These are phyloP conservation scores for Oryzias curvinotus DNA, from an alignment of 2,113 vertebrate genomes.

Conservation along the genomic window DNA sequence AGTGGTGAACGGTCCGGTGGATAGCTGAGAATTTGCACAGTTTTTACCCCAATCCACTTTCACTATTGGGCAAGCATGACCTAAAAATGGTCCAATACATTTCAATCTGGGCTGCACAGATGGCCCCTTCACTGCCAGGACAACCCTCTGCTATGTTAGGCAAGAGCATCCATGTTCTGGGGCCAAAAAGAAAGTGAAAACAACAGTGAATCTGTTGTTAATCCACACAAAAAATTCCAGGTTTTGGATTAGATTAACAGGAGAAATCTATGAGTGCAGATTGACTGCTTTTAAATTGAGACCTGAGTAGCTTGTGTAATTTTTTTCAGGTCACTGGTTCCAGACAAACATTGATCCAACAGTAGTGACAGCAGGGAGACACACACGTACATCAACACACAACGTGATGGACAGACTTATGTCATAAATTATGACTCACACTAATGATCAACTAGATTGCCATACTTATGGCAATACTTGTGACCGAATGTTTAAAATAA, in stretches of 20 bases:
- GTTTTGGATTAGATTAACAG: constrained; percentile 38
- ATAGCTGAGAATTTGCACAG: constrained; percentile 56
- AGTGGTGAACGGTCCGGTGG: constrained; percentile 42
- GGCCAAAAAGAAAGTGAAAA: constrained; percentile 8
- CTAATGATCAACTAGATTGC: constrained; percentile 30
- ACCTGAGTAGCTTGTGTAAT: constrained; percentile 56
- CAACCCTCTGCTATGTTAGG: constrained; percentile 39
- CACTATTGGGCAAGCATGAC: constrained; percentile 54
- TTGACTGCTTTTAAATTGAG: constrained; percentile 71
- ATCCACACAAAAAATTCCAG: constrained; percentile 18
- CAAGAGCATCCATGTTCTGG: constrained; percentile 40
- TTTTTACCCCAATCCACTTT: constrained; percentile 63
- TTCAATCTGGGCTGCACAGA: constrained; percentile 66
- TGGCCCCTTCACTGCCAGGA: constrained; percentile 61
- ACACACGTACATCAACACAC: constrained; percentile 12
- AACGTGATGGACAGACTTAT: constrained; percentile 42
- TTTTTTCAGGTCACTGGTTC: constrained; percentile 74
- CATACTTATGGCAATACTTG: not conserved
- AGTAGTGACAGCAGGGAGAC: constrained; percentile 50
- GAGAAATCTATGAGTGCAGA: constrained; percentile 29
- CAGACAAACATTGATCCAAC: constrained; percentile 66
- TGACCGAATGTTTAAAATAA: constrained; percentile 1
- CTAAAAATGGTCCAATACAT: constrained; percentile 57
- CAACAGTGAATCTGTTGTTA: constrained; percentile 17
- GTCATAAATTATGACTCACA: constrained; percentile 27